These are phyloP conservation scores for Nysson spinosus DNA, from an alignment of 2,888 invertebrate species.

Conservation along the genomic window DNA sequence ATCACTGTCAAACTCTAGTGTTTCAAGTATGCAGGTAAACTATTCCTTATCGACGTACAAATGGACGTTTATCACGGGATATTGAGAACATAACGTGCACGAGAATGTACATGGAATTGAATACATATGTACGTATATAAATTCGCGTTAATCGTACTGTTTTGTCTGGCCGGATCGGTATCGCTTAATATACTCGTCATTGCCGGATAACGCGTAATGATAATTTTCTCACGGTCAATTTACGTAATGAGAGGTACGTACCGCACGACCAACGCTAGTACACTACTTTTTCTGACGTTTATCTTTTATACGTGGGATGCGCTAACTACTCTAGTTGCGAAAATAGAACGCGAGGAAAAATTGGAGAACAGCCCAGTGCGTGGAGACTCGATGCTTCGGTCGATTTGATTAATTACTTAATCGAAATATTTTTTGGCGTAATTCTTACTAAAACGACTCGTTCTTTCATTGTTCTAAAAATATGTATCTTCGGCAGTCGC, in stretches of 20 bases:
- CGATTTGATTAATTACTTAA: neutral
- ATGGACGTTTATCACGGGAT: neutral
- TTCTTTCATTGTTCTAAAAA: no score
- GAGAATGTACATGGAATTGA: no score
- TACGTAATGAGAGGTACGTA: neutral
- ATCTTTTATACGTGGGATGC: neutral
- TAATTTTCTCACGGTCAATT: neutral
- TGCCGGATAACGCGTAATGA: neutral
- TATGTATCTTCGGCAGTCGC: no score
- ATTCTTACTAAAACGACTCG: no score
- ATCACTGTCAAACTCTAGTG: no score
- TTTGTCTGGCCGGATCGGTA: no score
- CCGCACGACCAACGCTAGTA: neutral
- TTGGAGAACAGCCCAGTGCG: conserved; percentile 30
- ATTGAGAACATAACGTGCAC: no score
- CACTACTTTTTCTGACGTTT: conserved; percentile 3
- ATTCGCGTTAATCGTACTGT: no score
- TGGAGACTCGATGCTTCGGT: neutral
- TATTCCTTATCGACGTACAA: conserved; percentile 1
- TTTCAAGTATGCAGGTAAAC: neutral
- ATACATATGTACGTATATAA: no score
- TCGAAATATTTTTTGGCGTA: no score
- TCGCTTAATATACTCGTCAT: no score
- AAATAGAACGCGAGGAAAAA: conserved; percentile 32
- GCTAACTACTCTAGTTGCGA: neutral